These are phyloP conservation scores for Pandion haliaetus DNA, from an alignment of 2,113 vertebrate species.

Conservation along the genomic window DNA sequence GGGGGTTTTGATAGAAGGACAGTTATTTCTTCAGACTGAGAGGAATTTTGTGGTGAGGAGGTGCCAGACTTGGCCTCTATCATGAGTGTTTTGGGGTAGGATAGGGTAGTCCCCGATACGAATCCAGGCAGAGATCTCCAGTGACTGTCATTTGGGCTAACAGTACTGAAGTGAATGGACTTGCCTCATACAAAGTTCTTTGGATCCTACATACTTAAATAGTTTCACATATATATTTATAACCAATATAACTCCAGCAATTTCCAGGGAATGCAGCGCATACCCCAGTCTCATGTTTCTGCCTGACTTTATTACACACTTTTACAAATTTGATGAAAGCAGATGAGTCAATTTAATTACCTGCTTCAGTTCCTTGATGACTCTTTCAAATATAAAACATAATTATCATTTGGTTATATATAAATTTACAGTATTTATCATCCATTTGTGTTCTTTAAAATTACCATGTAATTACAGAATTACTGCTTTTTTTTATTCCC, in stretches of 20 bases:
- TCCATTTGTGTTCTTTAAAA: neutral
- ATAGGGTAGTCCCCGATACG: rapidly evolving
- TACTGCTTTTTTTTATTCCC: neutral
- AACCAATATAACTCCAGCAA: neutral
- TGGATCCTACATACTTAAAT: neutral
- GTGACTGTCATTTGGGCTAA: neutral
- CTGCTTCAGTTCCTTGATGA: neutral
- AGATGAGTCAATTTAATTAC: constrained; percentile 34
- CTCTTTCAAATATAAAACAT: neutral
- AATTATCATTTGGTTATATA: neutral
- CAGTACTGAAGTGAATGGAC: neutral
- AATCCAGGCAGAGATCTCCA: neutral
- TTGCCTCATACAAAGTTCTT: neutral
- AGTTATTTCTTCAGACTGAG: neutral
- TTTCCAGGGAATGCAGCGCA: neutral
- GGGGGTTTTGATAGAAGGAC: neutral
- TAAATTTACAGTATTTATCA: neutral
- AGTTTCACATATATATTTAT: neutral
- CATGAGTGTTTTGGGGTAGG: neutral
- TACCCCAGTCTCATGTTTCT: neutral
- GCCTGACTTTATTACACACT: neutral
- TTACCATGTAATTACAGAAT: neutral
- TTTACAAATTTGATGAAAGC: constrained; percentile 20
- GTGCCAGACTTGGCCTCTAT: neutral
- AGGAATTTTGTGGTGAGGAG: neutral